Conservation (phyloP, 2,113 vertebrate species). For the Oplegnathus fasciatus region DNA sequence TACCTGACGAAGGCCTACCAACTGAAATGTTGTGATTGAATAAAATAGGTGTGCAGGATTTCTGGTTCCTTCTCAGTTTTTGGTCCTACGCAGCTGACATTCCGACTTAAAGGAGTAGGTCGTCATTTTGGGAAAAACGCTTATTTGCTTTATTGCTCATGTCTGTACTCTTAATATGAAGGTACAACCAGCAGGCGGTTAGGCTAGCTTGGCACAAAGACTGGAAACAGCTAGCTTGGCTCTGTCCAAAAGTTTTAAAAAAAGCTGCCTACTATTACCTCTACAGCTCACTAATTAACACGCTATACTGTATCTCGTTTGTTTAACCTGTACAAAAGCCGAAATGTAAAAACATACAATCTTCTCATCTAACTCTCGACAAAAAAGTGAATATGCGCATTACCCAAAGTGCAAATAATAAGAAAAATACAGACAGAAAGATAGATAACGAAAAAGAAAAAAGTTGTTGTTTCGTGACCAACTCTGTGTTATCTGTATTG, state of each 20-base stretch:
- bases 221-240: not conserved
- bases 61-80: not conserved
- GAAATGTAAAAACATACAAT: not conserved
- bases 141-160: not conserved
- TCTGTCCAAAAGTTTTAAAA: not conserved
- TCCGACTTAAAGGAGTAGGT: not conserved
- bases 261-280: too few species aligned
- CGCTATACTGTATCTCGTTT: not conserved
- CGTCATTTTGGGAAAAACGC: not conserved
- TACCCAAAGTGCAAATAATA: not conserved
- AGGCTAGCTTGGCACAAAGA: not conserved
- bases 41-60: not conserved
- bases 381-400: not conserved
- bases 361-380: not conserved
- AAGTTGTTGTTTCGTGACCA: not conserved
- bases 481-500: not conserved
- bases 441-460: not conserved
- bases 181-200: not conserved
- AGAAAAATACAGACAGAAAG: not conserved
- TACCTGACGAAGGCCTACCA: not conserved
- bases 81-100: not conserved
- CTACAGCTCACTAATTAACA: not conserved
- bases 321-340: not conserved
- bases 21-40: not conserved
- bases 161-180: not conserved